These are phyloP conservation scores for Drosophila lacicola DNA, from an alignment of 2,888 invertebrate species.

Conservation along the genomic window DNA sequence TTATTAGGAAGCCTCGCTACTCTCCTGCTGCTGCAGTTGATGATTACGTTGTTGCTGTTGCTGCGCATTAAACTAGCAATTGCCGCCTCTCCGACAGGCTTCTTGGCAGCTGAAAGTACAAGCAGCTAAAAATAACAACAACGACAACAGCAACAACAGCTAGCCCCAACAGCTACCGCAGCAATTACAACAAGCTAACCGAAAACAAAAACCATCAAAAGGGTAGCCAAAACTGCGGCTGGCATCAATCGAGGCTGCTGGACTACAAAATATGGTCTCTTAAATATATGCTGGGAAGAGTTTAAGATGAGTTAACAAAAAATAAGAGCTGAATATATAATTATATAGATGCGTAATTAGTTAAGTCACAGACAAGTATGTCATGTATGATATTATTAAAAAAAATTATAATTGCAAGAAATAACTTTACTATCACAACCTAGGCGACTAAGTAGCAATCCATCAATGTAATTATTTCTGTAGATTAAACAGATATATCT, in stretches of 20 bases:
- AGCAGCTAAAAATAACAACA: conserved; percentile 41
- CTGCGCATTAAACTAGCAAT: conserved; percentile 57
- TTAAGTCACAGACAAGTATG: no score
- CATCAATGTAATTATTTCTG: no score
- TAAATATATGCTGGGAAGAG: no score
- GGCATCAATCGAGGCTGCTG: background rate
- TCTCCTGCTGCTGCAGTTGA: conserved; percentile 21
- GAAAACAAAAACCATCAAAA: conserved; percentile 6
- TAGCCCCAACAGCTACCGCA: conserved; percentile 24
- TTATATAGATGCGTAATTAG: no score
- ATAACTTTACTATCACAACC: no score
- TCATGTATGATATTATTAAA: no score
- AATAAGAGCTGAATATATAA: no score
- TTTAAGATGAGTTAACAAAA: no score
- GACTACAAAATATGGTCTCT: conserved; percentile 1
- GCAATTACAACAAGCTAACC: conserved; percentile 45
- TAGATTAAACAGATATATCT: no score
- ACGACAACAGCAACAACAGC: conserved; percentile 30
- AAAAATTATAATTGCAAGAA: no score
- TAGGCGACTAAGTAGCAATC: no score
- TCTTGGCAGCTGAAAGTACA: conserved; percentile 32
- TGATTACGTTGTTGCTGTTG: conserved; percentile 33
- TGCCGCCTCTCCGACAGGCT: conserved; percentile 40
- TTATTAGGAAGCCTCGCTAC: conserved; percentile 23
- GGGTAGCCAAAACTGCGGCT: conserved; percentile 6